phyloP scores from a whole-genome alignment of 2,797 vertebrate species.

The Dendrocincla tyrannina region DNA sequence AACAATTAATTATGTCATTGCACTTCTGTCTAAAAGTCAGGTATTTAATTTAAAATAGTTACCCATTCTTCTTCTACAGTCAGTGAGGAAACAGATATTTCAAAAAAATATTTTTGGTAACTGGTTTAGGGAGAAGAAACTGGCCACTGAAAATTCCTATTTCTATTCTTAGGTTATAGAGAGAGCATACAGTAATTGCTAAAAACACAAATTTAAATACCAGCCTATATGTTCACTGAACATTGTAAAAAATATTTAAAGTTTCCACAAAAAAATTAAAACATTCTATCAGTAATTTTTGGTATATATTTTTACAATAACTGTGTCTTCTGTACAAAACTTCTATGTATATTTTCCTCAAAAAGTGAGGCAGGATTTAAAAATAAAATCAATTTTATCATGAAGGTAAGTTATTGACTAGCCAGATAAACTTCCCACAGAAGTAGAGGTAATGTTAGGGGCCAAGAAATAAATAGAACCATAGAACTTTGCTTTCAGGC shows the following conservation, averaged over 20 bases:
- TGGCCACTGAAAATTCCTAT: not conserved
- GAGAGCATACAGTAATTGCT: not conserved
- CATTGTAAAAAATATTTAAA: not conserved
- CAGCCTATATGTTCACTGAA: not conserved
- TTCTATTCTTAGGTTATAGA: not conserved
- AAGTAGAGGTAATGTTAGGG: not conserved
- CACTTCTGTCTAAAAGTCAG: not conserved
- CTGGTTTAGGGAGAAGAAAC: not conserved
- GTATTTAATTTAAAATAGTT: not conserved
- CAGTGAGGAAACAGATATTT: not conserved
- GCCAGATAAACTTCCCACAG: not conserved
- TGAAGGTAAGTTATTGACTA: not conserved
- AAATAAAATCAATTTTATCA: not conserved
- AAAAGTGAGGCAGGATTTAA: not conserved
- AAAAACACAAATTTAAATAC: not conserved
- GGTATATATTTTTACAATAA: not conserved
- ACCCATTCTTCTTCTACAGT: not conserved
- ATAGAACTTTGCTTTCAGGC: not conserved
- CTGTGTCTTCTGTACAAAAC: not conserved
- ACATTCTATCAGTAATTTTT: not conserved
- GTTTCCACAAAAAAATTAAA: not conserved
- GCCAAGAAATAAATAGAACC: not conserved
- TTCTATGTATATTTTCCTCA: not conserved
- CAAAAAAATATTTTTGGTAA: not conserved
- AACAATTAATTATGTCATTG: not conserved